Evolutionary conservation across 2,888 invertebrate species (phyloP).

Genomic region (Heliconius ethilla): DNA sequence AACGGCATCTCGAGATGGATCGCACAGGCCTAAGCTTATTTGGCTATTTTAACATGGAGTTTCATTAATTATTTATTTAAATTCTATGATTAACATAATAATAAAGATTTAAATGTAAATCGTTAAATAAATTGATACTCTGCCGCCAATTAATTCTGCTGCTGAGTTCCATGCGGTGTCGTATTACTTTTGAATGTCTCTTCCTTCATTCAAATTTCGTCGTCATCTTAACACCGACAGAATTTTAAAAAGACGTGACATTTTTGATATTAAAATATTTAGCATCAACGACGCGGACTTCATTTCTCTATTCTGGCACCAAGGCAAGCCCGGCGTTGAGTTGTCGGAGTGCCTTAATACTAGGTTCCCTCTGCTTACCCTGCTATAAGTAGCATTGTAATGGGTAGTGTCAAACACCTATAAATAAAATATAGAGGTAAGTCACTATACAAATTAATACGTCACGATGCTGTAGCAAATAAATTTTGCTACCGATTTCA

Average conservation of each 20-base stretch:
- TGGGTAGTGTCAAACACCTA: background rate
- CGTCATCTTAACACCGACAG: conserved; percentile 44
- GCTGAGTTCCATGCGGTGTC: conserved; percentile 63
- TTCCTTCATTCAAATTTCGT: conserved; percentile 57
- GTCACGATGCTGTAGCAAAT: conserved; percentile 50
- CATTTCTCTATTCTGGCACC: too few relatives aligned
- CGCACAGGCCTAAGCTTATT: background rate
- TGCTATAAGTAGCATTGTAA: background rate
- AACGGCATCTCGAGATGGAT: too few relatives aligned
- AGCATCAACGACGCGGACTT: too few relatives aligned
- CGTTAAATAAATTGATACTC: conserved; percentile 50
- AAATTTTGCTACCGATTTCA: conserved; percentile 62
- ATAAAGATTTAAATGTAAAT: conserved; percentile 40
- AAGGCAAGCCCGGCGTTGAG: background rate
- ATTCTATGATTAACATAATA: conserved; percentile 13
- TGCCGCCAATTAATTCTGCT: conserved; percentile 56
- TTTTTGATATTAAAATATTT: too few relatives aligned
- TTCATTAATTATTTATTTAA: background rate
- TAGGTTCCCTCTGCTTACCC: too few relatives aligned
- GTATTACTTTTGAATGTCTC: conserved; percentile 53
- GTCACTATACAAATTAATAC: conserved; percentile 49
- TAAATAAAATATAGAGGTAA: conserved; percentile 35
- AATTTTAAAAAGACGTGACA: background rate
- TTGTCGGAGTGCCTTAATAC: too few relatives aligned
- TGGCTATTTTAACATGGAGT: background rate